Evolutionary conservation across 2,888 invertebrate genomes (phyloP).

Genomic region (Tigriopus californicus): DNA sequence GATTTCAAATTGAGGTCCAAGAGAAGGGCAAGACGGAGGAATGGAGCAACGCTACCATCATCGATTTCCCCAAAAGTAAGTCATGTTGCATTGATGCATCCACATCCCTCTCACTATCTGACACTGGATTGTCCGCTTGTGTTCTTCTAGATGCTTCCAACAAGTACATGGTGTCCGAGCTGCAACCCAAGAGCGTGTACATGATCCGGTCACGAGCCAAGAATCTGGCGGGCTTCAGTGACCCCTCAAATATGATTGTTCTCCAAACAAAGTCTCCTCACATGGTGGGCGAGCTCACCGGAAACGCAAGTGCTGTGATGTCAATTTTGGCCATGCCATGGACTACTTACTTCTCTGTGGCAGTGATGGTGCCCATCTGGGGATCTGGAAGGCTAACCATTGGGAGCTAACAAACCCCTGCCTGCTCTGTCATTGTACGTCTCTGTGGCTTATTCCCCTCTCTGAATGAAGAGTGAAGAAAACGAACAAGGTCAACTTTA

Average conservation of each 20-base stretch:
- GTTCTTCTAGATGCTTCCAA: neutral
- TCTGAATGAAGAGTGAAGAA: too few relatives aligned
- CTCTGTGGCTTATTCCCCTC: too few relatives aligned
- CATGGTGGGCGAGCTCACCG: neutral
- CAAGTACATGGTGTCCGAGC: neutral
- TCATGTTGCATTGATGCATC: neutral
- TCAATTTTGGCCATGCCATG: neutral
- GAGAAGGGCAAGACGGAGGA: conserved; percentile 16
- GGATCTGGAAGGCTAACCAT: too few relatives aligned
- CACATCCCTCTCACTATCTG: too few relatives aligned
- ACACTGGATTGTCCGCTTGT: too few relatives aligned
- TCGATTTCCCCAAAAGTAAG: conserved; percentile 20
- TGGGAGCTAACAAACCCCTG: too few relatives aligned
- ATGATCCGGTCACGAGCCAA: conserved; percentile 3
- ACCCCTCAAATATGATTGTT: conserved; percentile 3
- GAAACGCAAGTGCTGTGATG: neutral
- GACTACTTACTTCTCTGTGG: neutral
- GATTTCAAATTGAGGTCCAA: conserved; percentile 20
- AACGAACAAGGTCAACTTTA: too few relatives aligned
- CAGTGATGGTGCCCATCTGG: neutral
- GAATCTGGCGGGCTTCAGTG: conserved; percentile 7
- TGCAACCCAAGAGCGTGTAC: conserved; percentile 3
- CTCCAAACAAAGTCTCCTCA: conserved; percentile 4
- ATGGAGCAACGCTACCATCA: conserved; percentile 18
- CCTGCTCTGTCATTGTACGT: too few relatives aligned